These are phyloP conservation scores for Trichomalopsis sarcophagae DNA, from an alignment of 1,140 invertebrate genomes.

Conservation along the genomic window DNA sequence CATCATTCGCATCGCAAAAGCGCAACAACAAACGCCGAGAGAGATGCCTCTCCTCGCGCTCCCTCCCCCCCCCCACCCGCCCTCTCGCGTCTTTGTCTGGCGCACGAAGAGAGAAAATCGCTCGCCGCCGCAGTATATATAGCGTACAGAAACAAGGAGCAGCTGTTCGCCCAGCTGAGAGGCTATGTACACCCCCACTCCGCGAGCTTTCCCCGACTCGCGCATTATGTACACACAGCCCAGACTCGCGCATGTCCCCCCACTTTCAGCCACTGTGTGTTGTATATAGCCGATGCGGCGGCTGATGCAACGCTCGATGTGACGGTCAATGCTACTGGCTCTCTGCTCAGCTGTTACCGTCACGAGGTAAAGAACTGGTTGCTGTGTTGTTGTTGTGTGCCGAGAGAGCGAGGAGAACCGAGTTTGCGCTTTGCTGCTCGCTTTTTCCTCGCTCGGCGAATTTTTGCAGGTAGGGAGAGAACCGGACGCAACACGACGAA, in stretches of 20 bases:
- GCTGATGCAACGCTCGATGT: constrained; percentile 14
- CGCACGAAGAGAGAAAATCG: constrained; percentile 13
- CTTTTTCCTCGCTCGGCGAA: not conserved
- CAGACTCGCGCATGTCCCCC: not conserved
- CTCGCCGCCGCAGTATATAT: not conserved
- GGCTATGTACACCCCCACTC: not conserved
- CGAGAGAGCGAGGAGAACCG: not conserved
- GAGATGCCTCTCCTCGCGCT: not conserved
- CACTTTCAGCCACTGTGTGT: no score
- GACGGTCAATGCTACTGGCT: not conserved
- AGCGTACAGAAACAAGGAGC: constrained; percentile 8
- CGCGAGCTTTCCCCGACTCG: not conserved
- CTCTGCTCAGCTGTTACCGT: not conserved
- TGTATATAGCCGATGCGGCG: not conserved
- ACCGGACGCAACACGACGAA: no score
- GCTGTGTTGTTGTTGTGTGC: not conserved
- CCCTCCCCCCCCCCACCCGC: not conserved
- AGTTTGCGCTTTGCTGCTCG: not conserved
- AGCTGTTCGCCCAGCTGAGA: constrained; percentile 46
- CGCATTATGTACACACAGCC: not conserved
- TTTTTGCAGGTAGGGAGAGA: no score
- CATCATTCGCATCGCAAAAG: not conserved
- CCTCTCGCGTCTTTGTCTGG: not conserved
- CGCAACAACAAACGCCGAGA: no score
- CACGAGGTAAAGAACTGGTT: not conserved